phyloP scores from a whole-genome alignment of 2,888 invertebrate species.

The Dryadula phaetusa region DNA sequence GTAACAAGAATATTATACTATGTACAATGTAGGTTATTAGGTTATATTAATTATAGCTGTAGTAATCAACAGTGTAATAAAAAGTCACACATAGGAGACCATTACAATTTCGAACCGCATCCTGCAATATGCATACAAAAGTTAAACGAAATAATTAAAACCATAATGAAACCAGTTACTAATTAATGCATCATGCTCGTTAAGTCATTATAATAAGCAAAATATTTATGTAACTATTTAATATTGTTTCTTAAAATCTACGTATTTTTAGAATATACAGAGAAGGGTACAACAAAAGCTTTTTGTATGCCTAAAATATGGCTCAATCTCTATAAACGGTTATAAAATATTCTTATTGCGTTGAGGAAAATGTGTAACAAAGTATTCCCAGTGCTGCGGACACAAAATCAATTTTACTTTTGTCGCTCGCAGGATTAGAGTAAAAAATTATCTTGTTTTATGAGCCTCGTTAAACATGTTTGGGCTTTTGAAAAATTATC shows the following conservation, averaged over 20 bases:
- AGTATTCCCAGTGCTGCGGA: constrained; percentile 50
- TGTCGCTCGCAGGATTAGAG: constrained; percentile 54
- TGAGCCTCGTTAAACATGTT: constrained; percentile 18
- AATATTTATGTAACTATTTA: neutral
- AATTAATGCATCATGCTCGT: neutral
- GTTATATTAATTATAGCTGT: too few species aligned
- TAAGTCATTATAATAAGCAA: neutral
- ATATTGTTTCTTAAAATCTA: neutral
- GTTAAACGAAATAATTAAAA: neutral
- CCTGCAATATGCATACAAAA: too few species aligned
- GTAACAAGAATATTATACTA: neutral
- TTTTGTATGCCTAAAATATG: constrained; percentile 23
- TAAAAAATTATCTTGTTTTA: constrained; percentile 51
- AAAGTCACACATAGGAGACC: neutral
- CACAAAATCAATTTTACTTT: constrained; percentile 57
- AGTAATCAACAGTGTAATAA: too few species aligned
- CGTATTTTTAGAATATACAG: neutral
- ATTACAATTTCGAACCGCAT: neutral
- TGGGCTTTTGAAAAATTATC: constrained; percentile 11
- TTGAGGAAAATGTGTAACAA: constrained; percentile 48
- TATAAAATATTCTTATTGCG: constrained; percentile 51
- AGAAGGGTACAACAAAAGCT: constrained; percentile 1
- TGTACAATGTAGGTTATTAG: too few species aligned
- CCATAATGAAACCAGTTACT: neutral
- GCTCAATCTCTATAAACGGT: constrained; percentile 20